Base-by-base conservation (phyloP, 2,113 vertebrate species). In the Asarcornis scutulata region DNA sequence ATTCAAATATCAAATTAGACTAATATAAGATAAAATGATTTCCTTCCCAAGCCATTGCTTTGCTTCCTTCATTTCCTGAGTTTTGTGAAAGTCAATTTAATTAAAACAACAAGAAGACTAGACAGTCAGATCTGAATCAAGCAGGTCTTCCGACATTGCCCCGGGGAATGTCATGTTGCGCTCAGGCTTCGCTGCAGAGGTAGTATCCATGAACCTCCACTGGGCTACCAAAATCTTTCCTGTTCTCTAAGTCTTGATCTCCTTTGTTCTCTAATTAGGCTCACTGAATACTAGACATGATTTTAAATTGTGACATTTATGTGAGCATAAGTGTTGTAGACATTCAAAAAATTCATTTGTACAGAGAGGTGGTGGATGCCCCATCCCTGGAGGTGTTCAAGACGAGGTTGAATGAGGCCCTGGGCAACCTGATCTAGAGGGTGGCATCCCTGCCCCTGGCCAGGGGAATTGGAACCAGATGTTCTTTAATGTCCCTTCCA, bases 51-150 rank as follows among this genome's bases (percentile, higher is more conserved):
- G 67, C n/a, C n/a, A 12, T 83, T 88, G 72, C 82, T 94, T 88
- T 89, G 75, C 93, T 95, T 95, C 95, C 86, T 91, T 85, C 58
- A 79, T 95, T 96, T 97, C 94, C 95, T 92, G 74, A 91, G 77
- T 89, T 93, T 97, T 7, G 5, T 92, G 48, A 52, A 84, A 91
- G 73, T 92, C 81, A 93, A 86, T 95, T 91, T 75, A 93, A 82
- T 75, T 82, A 82, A 91, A 84, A 84, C 1, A 6, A 86, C 80
- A 6, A 7, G n/a, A 36, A 59, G 36, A 71, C 76, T 74, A 58
- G n/a, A 62, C 76, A 90, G 64, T 15, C 44, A 69, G 64, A 59
- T 59, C 22, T 48, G 73, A 91, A 55, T 78, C 0, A 0, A 66
- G 52, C 44, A 14, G 27, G 10, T 59, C 38, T 82, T 85, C 23